Percentiles rank a stretch among this genome's conserved stretches.
Conservation (phyloP, 1,140 invertebrate species). For the Ceratoteleas bidentatus region DNA sequence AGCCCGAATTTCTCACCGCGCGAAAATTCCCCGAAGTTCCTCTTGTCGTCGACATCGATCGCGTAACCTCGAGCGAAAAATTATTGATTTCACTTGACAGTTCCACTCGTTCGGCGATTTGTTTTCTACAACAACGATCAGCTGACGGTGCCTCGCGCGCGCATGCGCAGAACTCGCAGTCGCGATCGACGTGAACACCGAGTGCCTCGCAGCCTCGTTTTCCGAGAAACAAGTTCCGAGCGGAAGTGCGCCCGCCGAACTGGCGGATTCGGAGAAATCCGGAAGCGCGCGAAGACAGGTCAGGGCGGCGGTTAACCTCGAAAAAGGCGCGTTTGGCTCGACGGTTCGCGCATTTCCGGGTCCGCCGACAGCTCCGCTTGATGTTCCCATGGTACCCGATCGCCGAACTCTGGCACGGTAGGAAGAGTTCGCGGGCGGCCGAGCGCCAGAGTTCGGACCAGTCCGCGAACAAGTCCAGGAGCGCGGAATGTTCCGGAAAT, state of each 20-base stretch:
- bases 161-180: not conserved
- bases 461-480: constrained; percentile 66
- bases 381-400: constrained; percentile 80
- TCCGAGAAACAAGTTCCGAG: not conserved
- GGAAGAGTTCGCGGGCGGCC: constrained; percentile 72
- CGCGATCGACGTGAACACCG: constrained; percentile 20
- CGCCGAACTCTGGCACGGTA: constrained; percentile 76
- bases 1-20: not conserved
- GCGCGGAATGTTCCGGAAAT: constrained; percentile 61
- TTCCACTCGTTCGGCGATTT: constrained; percentile 1
- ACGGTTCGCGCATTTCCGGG: constrained; percentile 3
- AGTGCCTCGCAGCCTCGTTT: constrained; percentile 8
- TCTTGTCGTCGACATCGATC: no score
- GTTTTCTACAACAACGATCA: constrained; percentile 40
- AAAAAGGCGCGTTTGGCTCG: constrained; percentile 4
- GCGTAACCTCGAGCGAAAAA: no score
- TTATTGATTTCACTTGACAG: constrained; percentile 33
- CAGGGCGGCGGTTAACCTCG: no score
- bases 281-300: no score
- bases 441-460: constrained; percentile 69
- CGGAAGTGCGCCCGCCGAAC: not conserved
- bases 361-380: constrained; percentile 67
- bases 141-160: constrained; percentile 21
- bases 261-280: constrained; percentile 1
- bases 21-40: no score